Conservation (phyloP, 2,888 invertebrate species). For the Ectemnius lituratus region DNA sequence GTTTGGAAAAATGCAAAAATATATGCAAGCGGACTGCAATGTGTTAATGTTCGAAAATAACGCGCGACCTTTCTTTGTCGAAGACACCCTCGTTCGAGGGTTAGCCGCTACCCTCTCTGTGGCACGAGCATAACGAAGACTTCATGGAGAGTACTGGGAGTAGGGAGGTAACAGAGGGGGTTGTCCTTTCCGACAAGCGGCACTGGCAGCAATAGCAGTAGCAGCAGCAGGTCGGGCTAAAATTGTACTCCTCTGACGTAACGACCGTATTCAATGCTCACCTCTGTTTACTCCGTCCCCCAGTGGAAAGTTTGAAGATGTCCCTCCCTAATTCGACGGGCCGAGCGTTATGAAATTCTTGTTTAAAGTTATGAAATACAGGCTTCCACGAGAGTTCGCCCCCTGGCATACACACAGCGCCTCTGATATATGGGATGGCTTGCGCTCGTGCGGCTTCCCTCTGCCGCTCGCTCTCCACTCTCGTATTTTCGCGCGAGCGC, state of each 20-base stretch:
- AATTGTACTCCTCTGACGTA: conserved; percentile 43
- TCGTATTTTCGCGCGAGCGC: too few relatives aligned
- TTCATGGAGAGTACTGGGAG: conserved; percentile 12
- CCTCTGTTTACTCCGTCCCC: conserved; percentile 25
- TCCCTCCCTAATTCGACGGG: conserved; percentile 39
- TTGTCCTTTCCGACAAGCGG: not conserved
- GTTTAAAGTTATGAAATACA: conserved; percentile 17
- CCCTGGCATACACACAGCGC: not conserved
- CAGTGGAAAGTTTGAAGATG: conserved; percentile 39
- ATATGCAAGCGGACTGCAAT: not conserved
- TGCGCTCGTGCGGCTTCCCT: not conserved
- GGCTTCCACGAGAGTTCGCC: not conserved
- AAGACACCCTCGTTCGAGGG: too few relatives aligned
- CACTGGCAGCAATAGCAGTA: not conserved
- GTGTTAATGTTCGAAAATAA: conserved; percentile 24
- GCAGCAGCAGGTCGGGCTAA: conserved; percentile 28
- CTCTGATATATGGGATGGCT: not conserved
- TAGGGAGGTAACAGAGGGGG: not conserved
- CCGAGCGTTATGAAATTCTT: conserved; percentile 14
- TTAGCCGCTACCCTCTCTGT: too few relatives aligned
- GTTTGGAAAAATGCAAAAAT: not conserved
- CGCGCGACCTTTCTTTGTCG: conserved; percentile 8
- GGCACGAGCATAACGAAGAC: conserved; percentile 36
- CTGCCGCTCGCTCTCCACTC: too few relatives aligned
- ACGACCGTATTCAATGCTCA: conserved; percentile 38